Evolutionary conservation across 2,113 vertebrate species (phyloP), one percentile per base, ranked within the genome.

Genomic region (Phalacrocorax pelagicus): DNA sequence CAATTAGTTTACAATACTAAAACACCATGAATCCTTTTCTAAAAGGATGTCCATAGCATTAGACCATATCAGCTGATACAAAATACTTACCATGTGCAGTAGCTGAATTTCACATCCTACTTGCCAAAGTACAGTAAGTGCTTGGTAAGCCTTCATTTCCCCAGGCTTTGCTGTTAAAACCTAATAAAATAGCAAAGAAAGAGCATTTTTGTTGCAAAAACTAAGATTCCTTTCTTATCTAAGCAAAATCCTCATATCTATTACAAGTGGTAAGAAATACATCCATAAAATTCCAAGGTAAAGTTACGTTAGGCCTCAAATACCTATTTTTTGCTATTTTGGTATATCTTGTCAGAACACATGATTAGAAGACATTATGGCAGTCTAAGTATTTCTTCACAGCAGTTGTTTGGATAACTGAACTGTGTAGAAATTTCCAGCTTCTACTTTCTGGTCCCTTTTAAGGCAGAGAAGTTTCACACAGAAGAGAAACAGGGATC

Each of bases 81-180:
- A 38, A 95, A 93, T 58, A 95, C 97, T 97, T 74, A 99, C 99
- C 98, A 97, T 98, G 80, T 99, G 99, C 34, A 99, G 97, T 32
- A 99, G 95, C 83, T 99, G 96, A 58, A 99, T 98, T 15, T 99
- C 98, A 98, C 98, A 99, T n/a, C 98, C 98, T 86, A 98, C 98
- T 95, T 99, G 99, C 97, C 98, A 99, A 79, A 99, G 97, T 54
- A 98, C 98, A 92, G 94, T 92, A 70, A 99, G 89, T 44, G 98
- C 95, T 81, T 98, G 98, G 97, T 99, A 99, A 65, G 92, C 29
- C 44, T 38, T 81, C 18, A 71, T 52, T 12, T 98, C 77, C 59
- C 96, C 98, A 52, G 99, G 98, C 62, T 59, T 93, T 47, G 98
- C 94, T 47, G 96, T 84, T 86, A 99, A 78, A 92, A 98, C 98